Evolutionary conservation across 2,113 vertebrate species (phyloP).

Genomic region (Psilopsiagon aurifrons): DNA sequence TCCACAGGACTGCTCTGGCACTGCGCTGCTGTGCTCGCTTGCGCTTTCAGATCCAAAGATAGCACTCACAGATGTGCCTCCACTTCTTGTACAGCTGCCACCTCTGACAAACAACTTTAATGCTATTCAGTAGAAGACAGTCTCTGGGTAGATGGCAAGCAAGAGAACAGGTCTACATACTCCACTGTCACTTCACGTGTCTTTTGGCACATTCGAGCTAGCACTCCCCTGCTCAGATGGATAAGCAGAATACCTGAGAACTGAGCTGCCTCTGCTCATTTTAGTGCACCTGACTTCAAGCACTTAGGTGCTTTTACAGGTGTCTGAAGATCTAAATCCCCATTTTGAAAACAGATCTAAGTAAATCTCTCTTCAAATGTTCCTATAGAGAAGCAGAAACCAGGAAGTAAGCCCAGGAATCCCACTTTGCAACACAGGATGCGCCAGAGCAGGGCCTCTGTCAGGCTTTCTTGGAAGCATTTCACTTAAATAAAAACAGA

Average conservation of each 20-base stretch:
- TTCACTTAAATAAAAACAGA: neutral
- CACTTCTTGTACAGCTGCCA: neutral
- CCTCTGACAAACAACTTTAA: neutral
- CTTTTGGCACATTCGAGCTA: neutral
- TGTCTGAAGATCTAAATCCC: neutral
- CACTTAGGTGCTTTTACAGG: neutral
- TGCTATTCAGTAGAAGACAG: neutral
- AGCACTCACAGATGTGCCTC: neutral
- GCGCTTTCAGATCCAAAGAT: rapidly evolving
- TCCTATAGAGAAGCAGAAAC: neutral
- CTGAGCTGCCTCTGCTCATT: neutral
- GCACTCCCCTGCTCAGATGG: neutral
- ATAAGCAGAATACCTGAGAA: neutral
- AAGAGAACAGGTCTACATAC: neutral
- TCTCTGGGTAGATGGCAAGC: neutral
- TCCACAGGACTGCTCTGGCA: rapidly evolving
- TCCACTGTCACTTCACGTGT: neutral
- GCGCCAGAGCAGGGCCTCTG: neutral
- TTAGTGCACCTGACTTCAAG: neutral
- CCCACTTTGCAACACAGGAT: neutral
- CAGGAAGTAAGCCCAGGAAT: conserved; percentile 33
- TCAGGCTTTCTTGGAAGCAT: neutral
- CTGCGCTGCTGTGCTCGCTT: rapidly evolving
- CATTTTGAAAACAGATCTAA: neutral
- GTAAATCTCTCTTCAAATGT: neutral